These are phyloP conservation scores for Microtus richardsoni DNA, from an alignment of 2,113 vertebrate genomes.

Conservation along the genomic window DNA sequence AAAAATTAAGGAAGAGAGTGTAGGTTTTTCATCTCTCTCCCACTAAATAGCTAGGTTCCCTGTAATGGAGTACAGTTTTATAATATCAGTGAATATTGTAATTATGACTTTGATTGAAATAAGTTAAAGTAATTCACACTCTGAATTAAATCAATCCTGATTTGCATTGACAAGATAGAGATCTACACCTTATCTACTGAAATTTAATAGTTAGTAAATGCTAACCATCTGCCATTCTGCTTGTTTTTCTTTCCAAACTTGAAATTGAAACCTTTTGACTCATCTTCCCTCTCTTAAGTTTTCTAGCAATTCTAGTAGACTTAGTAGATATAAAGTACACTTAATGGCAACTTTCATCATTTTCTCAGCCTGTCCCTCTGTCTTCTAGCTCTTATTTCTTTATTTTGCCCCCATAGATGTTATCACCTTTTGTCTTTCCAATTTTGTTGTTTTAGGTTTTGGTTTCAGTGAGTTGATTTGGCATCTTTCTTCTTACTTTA, in stretches of 20 bases:
- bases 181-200: constrained; percentile 38
- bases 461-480: constrained; percentile 19
- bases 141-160: constrained; percentile 67
- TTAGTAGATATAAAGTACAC: not conserved
- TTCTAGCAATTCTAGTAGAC: constrained; percentile 31
- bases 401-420: not conserved
- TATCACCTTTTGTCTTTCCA: constrained; percentile 24
- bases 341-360: constrained; percentile 22
- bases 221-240: constrained; percentile 24
- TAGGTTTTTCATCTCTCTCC: not conserved
- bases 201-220: constrained; percentile 44
- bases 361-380: constrained; percentile 22
- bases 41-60: constrained; percentile 32
- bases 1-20: too few relatives aligned
- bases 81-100: constrained; percentile 25
- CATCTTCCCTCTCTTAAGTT: constrained; percentile 27
- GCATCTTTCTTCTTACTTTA: not conserved
- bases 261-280: constrained; percentile 47
- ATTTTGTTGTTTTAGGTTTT: constrained; percentile 55
- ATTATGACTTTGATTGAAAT: constrained; percentile 58
- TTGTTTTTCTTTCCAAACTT: constrained; percentile 59
- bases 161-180: constrained; percentile 58
- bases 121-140: constrained; percentile 60
- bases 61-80: constrained; percentile 40
- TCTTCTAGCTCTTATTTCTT: not conserved